Base-by-base conservation (phyloP, 2,113 vertebrate species). In the Solea senegalensis region DNA sequence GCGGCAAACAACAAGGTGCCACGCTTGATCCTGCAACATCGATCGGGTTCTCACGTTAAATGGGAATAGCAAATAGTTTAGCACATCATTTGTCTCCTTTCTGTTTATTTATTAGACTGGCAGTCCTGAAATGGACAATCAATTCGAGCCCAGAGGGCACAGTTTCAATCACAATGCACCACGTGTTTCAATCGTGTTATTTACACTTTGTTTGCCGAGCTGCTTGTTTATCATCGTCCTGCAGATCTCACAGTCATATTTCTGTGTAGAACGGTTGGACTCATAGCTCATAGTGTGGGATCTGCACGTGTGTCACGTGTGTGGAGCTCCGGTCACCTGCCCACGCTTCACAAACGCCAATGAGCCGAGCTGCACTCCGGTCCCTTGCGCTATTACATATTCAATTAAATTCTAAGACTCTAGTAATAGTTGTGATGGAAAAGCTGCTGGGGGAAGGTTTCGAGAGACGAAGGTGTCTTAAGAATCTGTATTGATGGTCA, bases 361-460 rank as follows among this genome's bases (percentile, higher is more conserved):
- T 52, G 80, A 86, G 69, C 71, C 66, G 8, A 60, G 81, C 64
- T 41, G 27, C 52, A 48, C 79, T 66, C 16, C 53, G 11, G 54
- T 79, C 85, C 78, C 78, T 69, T 0, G 50, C 65, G 73, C 69
- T 59, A 63, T 74, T 84, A 76, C 62, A 83, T 80, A 83, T 85
- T 88, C 85, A 82, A 89, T 91, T 85, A 80, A 83, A 78, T 77
- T 46, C 15, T 0, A 26, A 27, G 76, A 75, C 75, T 72, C 49
- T 66, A 4, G 70, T 79, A 79, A 82, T 78, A 57, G 34, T 82
- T 27, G 21, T 27, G 52, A 54, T 11, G 26, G 52, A 54, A 13
- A 28, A 11, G 52, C 52, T 28, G 11, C 53, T 21, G 53, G 53
- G 14, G 53, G 53, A 13, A 3, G 27, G 34, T 5, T 13, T 8